Evolutionary conservation across 2,113 vertebrate species (phyloP).

Genomic region (Xiphophorus hellerii): DNA sequence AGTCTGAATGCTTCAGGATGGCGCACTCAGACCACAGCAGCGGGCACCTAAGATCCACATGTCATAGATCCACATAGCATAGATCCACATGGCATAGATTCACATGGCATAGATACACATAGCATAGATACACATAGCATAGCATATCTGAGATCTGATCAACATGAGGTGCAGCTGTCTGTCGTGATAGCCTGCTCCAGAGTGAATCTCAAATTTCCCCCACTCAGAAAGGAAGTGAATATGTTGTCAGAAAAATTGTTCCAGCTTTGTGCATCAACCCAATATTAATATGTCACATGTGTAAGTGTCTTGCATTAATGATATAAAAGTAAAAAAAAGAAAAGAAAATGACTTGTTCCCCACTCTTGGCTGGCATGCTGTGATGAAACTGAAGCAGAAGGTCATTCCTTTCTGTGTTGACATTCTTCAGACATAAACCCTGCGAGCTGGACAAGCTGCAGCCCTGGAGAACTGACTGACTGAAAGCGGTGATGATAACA

Average conservation of each 20-base stretch:
- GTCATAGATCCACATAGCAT: too few relatives aligned
- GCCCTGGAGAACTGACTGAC: conserved; percentile 20
- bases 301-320: conserved; percentile 28
- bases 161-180: too few relatives aligned
- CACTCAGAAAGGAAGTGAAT: too few relatives aligned
- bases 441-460: conserved; percentile 23
- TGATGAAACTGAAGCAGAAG: conserved; percentile 42
- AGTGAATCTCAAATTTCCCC: too few relatives aligned
- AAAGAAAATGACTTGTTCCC: neutral
- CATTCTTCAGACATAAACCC: conserved; percentile 27
- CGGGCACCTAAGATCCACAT: too few relatives aligned
- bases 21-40: too few relatives aligned
- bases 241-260: conserved; percentile 35
- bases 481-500: conserved; percentile 34
- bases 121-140: too few relatives aligned
- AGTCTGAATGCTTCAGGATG: too few relatives aligned
- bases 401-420: conserved; percentile 45
- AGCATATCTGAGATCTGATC: too few relatives aligned
- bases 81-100: too few relatives aligned
- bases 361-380: neutral
- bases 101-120: too few relatives aligned
- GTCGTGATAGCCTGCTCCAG: too few relatives aligned
- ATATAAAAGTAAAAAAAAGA: neutral
- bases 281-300: conserved; percentile 25
- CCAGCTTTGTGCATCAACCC: conserved; percentile 15